Conservation (phyloP, 2,113 vertebrate species). For the Athene noctua region DNA sequence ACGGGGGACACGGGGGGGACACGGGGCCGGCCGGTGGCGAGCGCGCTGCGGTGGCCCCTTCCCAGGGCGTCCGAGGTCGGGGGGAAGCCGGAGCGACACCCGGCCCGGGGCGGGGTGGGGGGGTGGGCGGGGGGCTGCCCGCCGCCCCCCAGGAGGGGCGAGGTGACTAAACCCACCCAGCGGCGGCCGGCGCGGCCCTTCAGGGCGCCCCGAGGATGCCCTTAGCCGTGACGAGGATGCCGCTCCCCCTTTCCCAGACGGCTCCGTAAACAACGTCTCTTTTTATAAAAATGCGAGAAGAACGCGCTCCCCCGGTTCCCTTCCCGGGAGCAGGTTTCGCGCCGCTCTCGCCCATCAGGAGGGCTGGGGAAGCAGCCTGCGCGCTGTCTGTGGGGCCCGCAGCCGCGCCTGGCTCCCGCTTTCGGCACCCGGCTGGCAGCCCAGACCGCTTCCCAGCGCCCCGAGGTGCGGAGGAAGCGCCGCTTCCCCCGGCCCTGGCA, state of each 20-base stretch:
- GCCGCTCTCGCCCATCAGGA: background rate
- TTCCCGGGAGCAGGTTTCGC: background rate
- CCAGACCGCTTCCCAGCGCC: background rate
- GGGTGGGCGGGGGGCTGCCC: background rate
- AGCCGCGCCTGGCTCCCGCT: background rate
- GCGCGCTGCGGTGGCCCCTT: background rate
- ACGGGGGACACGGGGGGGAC: too few relatives aligned
- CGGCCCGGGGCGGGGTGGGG: background rate
- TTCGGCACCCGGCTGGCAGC: background rate
- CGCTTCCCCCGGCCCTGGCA: background rate
- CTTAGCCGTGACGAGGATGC: background rate
- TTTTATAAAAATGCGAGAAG: background rate
- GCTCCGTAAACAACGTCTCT: background rate
- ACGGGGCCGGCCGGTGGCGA: background rate
- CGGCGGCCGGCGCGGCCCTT: background rate
- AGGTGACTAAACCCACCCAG: background rate
- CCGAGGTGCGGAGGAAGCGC: background rate
- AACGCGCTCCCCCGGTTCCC: background rate
- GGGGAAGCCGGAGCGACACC: background rate
- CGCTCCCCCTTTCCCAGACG: background rate
- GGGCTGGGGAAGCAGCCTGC: slow-evolving; percentile 4
- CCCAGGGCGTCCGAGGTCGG: background rate
- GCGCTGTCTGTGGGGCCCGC: background rate
- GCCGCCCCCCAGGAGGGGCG: background rate
- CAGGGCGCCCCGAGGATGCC: background rate